phyloP scores from a whole-genome alignment of 2,888 invertebrate genomes.

The Priapulus caudatus region DNA sequence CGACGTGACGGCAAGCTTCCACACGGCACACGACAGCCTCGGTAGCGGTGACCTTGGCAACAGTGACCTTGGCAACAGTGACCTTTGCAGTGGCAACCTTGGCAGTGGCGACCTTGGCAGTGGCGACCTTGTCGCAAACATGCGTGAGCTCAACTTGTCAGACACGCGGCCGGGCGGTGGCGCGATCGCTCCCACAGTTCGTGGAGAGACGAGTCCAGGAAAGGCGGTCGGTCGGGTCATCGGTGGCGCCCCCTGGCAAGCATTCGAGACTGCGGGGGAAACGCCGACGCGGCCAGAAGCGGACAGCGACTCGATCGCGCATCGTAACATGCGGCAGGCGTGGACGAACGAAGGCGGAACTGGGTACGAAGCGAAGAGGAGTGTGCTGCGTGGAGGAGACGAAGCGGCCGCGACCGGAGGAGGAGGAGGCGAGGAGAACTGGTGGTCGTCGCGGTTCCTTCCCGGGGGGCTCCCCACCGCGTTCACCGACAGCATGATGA shows the following conservation, averaged over 20 bases:
- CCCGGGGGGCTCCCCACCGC: too few species aligned
- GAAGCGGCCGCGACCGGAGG: too few species aligned
- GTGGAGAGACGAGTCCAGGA: background rate
- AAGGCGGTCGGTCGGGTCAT: background rate
- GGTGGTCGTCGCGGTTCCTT: too few species aligned
- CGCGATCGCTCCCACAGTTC: background rate
- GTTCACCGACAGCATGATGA: background rate
- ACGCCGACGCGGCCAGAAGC: background rate
- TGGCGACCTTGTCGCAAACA: background rate
- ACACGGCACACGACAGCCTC: slow-evolving; percentile 1
- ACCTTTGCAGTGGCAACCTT: too few species aligned
- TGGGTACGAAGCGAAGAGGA: background rate
- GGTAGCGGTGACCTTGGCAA: background rate
- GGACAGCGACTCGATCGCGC: too few species aligned
- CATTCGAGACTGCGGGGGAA: too few species aligned
- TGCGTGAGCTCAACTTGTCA: background rate
- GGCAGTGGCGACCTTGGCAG: background rate
- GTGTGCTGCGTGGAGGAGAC: background rate
- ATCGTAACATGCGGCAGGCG: too few species aligned
- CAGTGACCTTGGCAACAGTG: too few species aligned
- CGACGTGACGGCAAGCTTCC: background rate
- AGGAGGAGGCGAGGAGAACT: too few species aligned
- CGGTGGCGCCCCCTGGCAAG: background rate
- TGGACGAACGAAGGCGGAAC: too few species aligned
- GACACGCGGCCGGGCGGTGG: background rate